phyloP scores from a whole-genome alignment of 2,797 vertebrate genomes.

The Brachyrhaphis roseni region DNA sequence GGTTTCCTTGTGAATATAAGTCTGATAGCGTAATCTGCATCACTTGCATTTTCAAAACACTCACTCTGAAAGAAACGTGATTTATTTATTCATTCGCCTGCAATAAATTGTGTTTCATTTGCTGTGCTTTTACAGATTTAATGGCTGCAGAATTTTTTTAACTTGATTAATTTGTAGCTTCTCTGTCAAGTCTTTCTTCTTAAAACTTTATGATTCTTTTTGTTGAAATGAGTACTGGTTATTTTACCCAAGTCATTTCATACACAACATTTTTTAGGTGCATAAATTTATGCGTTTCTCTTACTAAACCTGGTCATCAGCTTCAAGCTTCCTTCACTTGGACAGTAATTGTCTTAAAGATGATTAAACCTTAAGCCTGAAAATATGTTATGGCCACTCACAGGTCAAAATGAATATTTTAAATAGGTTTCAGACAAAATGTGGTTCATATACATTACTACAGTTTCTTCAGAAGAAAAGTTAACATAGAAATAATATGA shows the following conservation, averaged over 20 bases:
- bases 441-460: neutral
- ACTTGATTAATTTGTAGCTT: neutral
- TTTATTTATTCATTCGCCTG: neutral
- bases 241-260: neutral
- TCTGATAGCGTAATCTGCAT: neutral
- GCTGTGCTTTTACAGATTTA: too few relatives aligned
- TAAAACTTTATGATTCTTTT: neutral
- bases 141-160: too few relatives aligned
- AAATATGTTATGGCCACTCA: neutral
- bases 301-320: neutral
- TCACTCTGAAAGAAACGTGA: neutral
- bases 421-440: neutral
- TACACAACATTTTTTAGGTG: neutral
- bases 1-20: neutral
- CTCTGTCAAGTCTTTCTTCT: neutral
- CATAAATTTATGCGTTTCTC: neutral
- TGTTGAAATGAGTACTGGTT: neutral
- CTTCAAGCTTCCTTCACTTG: neutral
- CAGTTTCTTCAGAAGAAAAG: conserved; percentile 7
- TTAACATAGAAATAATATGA: conserved; percentile 3
- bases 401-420: conserved; percentile 4
- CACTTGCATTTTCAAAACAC: neutral
- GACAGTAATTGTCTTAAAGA: neutral
- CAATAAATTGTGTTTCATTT: neutral
- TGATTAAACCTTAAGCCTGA: neutral